Conservation (phyloP, 2,113 vertebrate genomes). For the Zosterops hypoxanthus region DNA sequence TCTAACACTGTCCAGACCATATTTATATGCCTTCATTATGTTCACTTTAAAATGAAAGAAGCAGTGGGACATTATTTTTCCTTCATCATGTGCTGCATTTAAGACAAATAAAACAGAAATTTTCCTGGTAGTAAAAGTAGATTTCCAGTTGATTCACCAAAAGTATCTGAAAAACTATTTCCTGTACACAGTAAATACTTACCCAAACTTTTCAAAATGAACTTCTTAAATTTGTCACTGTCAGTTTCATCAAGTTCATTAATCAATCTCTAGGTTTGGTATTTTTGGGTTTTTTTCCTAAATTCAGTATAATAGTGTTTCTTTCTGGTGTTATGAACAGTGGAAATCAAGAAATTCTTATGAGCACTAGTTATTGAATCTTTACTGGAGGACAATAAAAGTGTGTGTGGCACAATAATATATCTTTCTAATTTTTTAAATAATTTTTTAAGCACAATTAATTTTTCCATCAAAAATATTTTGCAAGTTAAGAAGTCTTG, state of each 20-base stretch:
- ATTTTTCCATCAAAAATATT: neutral
- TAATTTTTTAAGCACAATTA: neutral
- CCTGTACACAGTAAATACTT: neutral
- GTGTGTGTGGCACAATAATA: neutral
- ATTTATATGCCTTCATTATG: neutral
- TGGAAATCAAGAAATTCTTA: neutral
- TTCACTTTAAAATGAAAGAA: neutral
- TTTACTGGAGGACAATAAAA: neutral
- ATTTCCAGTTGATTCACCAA: neutral
- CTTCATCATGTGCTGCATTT: neutral
- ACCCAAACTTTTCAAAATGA: neutral
- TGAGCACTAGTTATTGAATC: neutral
- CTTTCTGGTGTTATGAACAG: neutral
- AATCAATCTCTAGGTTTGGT: neutral
- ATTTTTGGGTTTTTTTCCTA: neutral
- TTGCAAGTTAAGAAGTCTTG: neutral
- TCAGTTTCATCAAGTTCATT: neutral
- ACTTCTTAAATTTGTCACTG: neutral
- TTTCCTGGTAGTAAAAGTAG: neutral
- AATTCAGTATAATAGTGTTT: neutral
- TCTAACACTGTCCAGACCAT: neutral
- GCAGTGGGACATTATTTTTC: neutral
- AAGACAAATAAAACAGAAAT: neutral
- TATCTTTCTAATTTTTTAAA: neutral
- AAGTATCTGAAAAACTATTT: neutral